Base-by-base conservation (phyloP, 2,113 vertebrate genomes). In the Sphaerodactylus townsendi region DNA sequence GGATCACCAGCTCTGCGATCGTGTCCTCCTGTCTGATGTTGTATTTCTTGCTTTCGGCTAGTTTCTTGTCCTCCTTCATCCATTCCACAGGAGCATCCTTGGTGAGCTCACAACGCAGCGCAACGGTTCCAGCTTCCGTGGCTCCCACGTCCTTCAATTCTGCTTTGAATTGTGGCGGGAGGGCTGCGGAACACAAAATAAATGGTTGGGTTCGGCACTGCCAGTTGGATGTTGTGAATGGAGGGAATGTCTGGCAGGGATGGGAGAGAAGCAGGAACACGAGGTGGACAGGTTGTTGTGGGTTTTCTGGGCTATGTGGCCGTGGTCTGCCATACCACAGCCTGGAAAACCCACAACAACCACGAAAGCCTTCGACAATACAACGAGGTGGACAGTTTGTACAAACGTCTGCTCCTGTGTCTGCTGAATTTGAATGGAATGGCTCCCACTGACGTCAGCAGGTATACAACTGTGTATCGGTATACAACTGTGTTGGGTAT, bases 1-100 rank as follows among this genome's bases (percentile, higher is more conserved):
- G 93, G 69, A 98, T 95, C 28, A 92, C 44, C 85, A 96, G 83
- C 82, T 96, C 92, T 88, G 92, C 87, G 15, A 77, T 74, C 1
- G 84, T 87, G 66, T 91, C 86, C 0, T 88, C 91, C 78, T 96
- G 88, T 53, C 86, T 96, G 64, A 96, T 94, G 72, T 90, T 85
- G 79, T 91, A 93, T 86, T 91, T 96, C 64, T 89, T 94, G 85
- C 96, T 94, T 79, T 85, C 88, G 80, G 62, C 80, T 48, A 93
- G 44, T 3, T 56, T 25, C 1, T 83, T 33, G 1, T 56, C 3
- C 8, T 77, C 95, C 75, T 95, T 97, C 87, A 37, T 95, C 96
- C 96, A 96, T 68, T 91, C 79, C 62, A 96, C 95, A 0, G 30
- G 74, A 5, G 94, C 89, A 30, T 35, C 86, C 39, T 35, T 84